These are phyloP conservation scores for Turritopsis dohrnii DNA, from an alignment of 30 jellyfish, hydroid and myxozoan species.

Conservation along the genomic window DNA sequence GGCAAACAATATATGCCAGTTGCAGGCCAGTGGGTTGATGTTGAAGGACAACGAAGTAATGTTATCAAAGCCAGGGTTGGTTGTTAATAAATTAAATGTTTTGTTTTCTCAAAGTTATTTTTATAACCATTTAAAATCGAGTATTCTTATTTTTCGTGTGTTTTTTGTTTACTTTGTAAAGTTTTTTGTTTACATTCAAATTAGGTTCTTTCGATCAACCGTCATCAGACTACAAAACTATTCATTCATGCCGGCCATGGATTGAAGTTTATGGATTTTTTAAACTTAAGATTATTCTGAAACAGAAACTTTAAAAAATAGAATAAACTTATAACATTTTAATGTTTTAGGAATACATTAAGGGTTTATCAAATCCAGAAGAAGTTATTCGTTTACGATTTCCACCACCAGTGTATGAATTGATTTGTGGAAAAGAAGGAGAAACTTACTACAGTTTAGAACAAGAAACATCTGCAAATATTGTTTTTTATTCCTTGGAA, in stretches of 20 bases:
- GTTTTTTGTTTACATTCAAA: conserved; percentile 37
- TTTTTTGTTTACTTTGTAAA: conserved; percentile 33
- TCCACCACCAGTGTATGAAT: conserved; percentile 56
- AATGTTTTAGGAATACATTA: conserved; percentile 71
- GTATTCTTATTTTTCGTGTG: conserved; percentile 28
- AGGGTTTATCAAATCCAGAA: conserved; percentile 91
- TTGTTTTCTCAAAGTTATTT: conserved; percentile 22
- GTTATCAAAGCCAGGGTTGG: conserved; percentile 92
- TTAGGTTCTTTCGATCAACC: conserved; percentile 31
- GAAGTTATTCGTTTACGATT: conserved; percentile 76
- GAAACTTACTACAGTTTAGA: conserved; percentile 61
- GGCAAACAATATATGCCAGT: conserved; percentile 94
- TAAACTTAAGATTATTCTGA: not conserved
- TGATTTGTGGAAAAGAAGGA: conserved; percentile 42
- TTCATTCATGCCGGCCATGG: conserved; percentile 38
- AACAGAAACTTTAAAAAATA: not conserved
- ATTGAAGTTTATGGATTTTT: not conserved
- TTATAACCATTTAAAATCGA: conserved; percentile 26
- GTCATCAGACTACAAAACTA: conserved; percentile 24
- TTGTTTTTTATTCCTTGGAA: conserved; percentile 59
- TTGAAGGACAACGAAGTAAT: conserved; percentile 56
- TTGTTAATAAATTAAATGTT: conserved; percentile 29
- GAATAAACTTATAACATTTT: not conserved
- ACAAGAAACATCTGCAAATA: conserved; percentile 83
- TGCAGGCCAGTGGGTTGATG: conserved; percentile 91